Conservation (phyloP, 2,888 invertebrate species). For the Candidula unifasciata region DNA sequence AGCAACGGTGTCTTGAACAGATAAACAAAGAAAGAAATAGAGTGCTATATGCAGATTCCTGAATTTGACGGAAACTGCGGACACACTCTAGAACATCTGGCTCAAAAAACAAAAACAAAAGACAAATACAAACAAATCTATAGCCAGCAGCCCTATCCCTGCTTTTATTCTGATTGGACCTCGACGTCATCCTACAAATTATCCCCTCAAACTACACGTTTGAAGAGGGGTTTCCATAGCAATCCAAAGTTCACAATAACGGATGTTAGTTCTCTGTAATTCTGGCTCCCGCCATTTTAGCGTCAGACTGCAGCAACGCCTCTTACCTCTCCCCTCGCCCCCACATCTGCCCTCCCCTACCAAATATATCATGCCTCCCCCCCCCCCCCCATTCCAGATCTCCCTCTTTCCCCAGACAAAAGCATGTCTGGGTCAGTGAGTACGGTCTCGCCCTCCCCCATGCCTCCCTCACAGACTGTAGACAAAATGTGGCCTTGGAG, state of each 20-base stretch:
- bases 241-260: constrained; percentile 8
- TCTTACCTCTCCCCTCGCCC: neutral
- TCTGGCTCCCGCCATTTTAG: constrained; percentile 7
- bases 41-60: too few relatives aligned
- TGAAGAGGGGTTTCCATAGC: constrained; percentile 1
- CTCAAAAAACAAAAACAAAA: too few relatives aligned
- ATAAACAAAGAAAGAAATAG: too few relatives aligned
- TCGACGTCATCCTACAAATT: constrained; percentile 19
- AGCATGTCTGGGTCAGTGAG: neutral
- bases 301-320: neutral
- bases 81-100: neutral
- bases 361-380: neutral
- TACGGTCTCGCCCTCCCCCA: neutral
- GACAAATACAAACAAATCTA: constrained; percentile 2
- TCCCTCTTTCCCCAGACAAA: too few relatives aligned
- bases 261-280: neutral
- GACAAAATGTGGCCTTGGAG: neutral
- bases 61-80: too few relatives aligned
- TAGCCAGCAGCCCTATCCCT: constrained; percentile 17
- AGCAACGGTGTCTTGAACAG: too few relatives aligned
- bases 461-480: neutral
- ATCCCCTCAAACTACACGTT: constrained; percentile 6
- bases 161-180: constrained; percentile 25
- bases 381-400: too few relatives aligned
- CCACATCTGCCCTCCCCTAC: too few relatives aligned